Base-by-base conservation (phyloP, 23 tunicate species). In the Trididemnum clinides region DNA sequence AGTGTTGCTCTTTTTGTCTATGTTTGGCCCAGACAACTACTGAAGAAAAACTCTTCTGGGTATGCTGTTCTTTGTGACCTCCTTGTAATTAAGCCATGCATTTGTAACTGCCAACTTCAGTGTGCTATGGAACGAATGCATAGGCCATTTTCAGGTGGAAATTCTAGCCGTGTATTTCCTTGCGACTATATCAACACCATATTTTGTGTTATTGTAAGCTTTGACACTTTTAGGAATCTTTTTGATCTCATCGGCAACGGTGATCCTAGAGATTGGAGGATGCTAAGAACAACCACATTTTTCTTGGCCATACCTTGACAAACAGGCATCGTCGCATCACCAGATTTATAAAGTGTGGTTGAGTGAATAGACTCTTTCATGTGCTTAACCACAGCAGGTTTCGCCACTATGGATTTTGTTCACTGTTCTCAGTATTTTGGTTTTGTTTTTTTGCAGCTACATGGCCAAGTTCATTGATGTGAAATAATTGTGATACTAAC, bases 141-240 rank as follows among this genome's bases (percentile, higher is more conserved):
- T 23, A 5, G 69, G 25, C 69, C 69, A 62, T 62, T 22, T 62
- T 62, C 69, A 12, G n/a, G 69, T 62, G 69, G 69, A 62, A 22
- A 6, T n/a, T 62, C 69, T 62, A 62, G n/a, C 69, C 69, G 69
- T 62, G 69, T 62, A n/a, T n/a, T 62, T 62, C 27, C 69, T 62
- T 15, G 69, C 69, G 23, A 62, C n/a, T 19, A 62, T 62, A 62
- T 62, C 25, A 69, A 69, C 76, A 33, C 37, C 76, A 21, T 69
- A 69, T 31, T 69, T 69, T 31, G 76, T 69, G 76, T 69, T 37
- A 69, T 69, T 69, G 76, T 69, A 69, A 69, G 36, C 76, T 69
- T 69, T 6, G 37, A 31, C 76, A 33, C 76, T 69, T 31, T 69
- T 37, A 5, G 10, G 38, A 6, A 6, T 69, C 21, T 28, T 32